phyloP scores from a whole-genome alignment of 53 echinoderm and acorn worm genomes.

The Crossaster papposus region DNA sequence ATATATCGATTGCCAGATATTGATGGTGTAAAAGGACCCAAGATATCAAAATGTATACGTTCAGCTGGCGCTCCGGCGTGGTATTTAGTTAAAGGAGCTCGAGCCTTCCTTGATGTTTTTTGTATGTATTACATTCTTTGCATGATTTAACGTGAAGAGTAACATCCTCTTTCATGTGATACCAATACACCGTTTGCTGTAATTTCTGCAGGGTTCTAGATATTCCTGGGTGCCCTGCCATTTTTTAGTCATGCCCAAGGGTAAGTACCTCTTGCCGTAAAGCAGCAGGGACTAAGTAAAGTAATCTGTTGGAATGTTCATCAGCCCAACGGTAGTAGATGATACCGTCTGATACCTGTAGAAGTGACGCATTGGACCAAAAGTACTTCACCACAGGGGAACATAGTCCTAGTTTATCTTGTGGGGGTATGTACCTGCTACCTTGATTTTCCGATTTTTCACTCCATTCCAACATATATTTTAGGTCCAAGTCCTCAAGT shows the following conservation, averaged over 20 bases:
- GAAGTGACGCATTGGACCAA: slow-evolving; percentile 3
- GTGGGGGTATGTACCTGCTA: not conserved
- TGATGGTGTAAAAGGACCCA: not conserved
- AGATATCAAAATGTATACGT: not conserved
- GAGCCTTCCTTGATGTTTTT: slow-evolving; percentile 30
- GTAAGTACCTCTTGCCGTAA: not conserved
- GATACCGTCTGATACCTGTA: not conserved
- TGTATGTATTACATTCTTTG: slow-evolving; percentile 20
- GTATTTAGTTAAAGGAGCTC: slow-evolving; percentile 6
- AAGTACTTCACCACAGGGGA: slow-evolving; percentile 5
- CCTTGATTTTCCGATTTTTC: no score
- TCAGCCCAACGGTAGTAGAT: not conserved
- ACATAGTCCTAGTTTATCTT: not conserved
- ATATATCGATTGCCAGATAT: slow-evolving; percentile 47
- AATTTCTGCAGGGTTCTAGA: slow-evolving; percentile 13
- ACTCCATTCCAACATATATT: not conserved
- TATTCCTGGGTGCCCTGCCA: not conserved
- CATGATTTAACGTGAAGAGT: slow-evolving; percentile 15
- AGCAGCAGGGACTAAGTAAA: not conserved
- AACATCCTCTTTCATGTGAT: slow-evolving; percentile 4
- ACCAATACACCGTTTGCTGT: not conserved
- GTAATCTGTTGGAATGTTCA: no score
- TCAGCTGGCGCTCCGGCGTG: slow-evolving; percentile 8
- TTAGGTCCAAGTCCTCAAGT: not conserved
- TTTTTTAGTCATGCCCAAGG: not conserved